A percentile compares a stretch with the other conserved stretches of the same genome.
Conservation (phyloP, 2,888 invertebrate genomes). For the Drosophila pegasa region DNA sequence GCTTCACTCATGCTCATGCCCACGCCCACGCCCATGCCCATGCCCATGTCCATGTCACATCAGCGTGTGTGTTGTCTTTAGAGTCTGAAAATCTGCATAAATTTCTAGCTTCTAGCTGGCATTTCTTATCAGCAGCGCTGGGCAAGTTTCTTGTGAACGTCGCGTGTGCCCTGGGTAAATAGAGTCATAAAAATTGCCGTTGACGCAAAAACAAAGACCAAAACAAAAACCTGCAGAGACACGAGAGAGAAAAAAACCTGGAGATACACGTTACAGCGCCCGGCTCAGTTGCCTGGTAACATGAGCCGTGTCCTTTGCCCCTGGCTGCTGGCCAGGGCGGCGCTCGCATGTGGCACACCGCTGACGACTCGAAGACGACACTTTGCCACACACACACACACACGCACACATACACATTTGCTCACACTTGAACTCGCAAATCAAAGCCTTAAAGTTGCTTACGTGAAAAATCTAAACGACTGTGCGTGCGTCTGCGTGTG, state of each 20-base stretch:
- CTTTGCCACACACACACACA: conserved; percentile 23
- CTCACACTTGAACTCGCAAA: conserved; percentile 43
- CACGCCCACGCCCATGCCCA: conserved; percentile 19
- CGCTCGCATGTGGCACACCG: conserved; percentile 52
- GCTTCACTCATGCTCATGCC: conserved; percentile 46
- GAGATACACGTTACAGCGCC: conserved; percentile 64
- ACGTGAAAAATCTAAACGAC: conserved; percentile 65
- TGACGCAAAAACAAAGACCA: conserved; percentile 56
- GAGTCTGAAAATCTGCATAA: conserved; percentile 68
- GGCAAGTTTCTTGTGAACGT: conserved; percentile 38
- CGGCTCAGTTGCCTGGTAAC: conserved; percentile 28
- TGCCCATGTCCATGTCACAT: conserved; percentile 37
- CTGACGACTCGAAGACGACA: conserved; percentile 37
- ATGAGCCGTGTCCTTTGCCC: conserved; percentile 24
- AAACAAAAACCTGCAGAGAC: conserved; percentile 5
- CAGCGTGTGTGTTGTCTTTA: conserved; percentile 60
- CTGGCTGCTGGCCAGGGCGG: conserved; percentile 28
- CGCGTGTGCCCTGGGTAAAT: conserved; percentile 60
- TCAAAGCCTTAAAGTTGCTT: conserved; percentile 75
- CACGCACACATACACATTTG: not conserved
- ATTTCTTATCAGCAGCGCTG: conserved; percentile 62
- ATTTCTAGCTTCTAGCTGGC: conserved; percentile 42
- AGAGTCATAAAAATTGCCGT: conserved; percentile 82
- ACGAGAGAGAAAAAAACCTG: conserved; percentile 44
- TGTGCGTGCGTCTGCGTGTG: conserved; percentile 12